These are phyloP conservation scores for Alviniconcha marisindica DNA, from an alignment of 1,140 invertebrate species.

Conservation along the genomic window DNA sequence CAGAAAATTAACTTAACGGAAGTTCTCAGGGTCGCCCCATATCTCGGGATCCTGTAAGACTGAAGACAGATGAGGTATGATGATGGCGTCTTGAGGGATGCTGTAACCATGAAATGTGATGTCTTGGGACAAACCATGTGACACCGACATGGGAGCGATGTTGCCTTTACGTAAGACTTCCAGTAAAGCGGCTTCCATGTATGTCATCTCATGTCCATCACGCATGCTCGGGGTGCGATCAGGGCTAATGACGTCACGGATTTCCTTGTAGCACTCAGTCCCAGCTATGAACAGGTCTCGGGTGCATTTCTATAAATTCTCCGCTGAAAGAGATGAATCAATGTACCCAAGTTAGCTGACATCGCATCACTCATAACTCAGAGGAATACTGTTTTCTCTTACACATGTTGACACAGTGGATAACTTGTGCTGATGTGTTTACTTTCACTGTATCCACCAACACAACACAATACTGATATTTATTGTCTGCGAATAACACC, in stretches of 20 bases:
- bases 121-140: constrained; percentile 46
- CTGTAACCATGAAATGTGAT: constrained; percentile 60
- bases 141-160: constrained; percentile 63
- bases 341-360: too few relatives aligned
- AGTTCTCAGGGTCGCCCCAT: constrained; percentile 84
- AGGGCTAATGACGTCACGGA: constrained; percentile 79
- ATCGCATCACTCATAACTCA: too few relatives aligned
- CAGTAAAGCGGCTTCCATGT: constrained; percentile 48
- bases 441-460: too few relatives aligned
- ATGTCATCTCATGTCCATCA: constrained; percentile 37
- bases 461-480: too few relatives aligned
- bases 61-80: constrained; percentile 61
- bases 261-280: constrained; percentile 92
- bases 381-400: too few relatives aligned
- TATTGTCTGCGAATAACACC: too few relatives aligned
- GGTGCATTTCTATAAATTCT: constrained; percentile 44
- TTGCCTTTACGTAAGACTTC: constrained; percentile 42
- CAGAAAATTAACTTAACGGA: too few relatives aligned
- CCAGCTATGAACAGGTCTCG: constrained; percentile 91
- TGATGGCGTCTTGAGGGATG: constrained; percentile 54
- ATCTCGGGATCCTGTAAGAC: constrained; percentile 64
- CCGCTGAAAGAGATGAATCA: too few relatives aligned
- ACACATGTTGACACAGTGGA: too few relatives aligned
- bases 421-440: too few relatives aligned
- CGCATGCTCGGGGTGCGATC: constrained; percentile 9